Conservation (phyloP, 2,797 vertebrate species). For the Hylomyscus alleni region DNA sequence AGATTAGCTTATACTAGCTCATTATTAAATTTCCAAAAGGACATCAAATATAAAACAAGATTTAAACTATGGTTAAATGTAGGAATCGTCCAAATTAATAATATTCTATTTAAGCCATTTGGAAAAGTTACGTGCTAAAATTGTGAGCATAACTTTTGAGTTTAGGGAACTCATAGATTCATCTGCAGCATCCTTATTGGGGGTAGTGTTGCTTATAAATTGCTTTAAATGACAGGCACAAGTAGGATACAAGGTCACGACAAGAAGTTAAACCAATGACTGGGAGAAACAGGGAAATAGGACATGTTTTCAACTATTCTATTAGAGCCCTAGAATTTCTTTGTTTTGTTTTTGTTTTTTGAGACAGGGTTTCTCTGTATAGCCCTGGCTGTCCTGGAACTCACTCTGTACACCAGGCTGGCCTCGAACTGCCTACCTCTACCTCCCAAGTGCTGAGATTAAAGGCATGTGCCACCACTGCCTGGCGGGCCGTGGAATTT, state of each 20-base stretch:
- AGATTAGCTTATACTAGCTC: background rate
- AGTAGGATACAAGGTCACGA: background rate
- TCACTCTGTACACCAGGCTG: too few species aligned
- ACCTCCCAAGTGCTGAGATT: too few species aligned
- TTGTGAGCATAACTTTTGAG: background rate
- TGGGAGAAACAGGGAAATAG: slow-evolving; percentile 34
- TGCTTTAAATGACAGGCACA: slow-evolving; percentile 16
- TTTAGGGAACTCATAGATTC: background rate
- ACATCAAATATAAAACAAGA: slow-evolving; percentile 50
- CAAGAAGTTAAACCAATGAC: background rate
- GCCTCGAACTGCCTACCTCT: too few species aligned
- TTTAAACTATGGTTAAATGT: slow-evolving; percentile 47
- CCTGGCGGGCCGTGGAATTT: background rate
- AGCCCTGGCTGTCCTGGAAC: too few species aligned
- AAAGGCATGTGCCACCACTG: too few species aligned
- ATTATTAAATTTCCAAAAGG: slow-evolving; percentile 45
- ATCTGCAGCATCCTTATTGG: background rate
- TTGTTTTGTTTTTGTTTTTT: too few species aligned
- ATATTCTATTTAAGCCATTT: slow-evolving; percentile 42
- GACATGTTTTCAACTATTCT: background rate
- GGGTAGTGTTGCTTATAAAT: background rate
- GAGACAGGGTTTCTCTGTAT: too few species aligned
- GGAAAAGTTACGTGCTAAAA: background rate
- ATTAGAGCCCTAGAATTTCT: background rate
- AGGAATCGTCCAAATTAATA: slow-evolving; percentile 67